phyloP scores from a whole-genome alignment of 2,113 vertebrate species.

The Chionis minor region DNA sequence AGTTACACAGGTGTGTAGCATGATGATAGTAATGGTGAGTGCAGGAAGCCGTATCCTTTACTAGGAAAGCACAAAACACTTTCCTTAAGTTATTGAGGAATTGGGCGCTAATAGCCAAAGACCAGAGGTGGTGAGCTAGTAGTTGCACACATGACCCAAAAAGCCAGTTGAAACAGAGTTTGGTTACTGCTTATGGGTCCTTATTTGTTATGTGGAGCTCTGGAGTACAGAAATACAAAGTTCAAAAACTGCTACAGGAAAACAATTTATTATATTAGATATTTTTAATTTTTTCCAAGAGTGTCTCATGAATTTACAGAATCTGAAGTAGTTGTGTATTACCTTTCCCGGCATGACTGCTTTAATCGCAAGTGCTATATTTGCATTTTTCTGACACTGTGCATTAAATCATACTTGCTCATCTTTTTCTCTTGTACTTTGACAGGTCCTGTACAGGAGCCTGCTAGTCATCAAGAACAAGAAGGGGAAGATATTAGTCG shows the following conservation, averaged over 20 bases:
- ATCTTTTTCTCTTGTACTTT: not conserved
- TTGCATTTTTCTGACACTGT: not conserved
- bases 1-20: constrained; percentile 77
- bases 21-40: not conserved
- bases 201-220: not conserved
- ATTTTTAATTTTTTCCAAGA: not conserved
- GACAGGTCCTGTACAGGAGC: constrained; percentile 72
- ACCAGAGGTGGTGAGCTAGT: not conserved
- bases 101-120: not conserved
- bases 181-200: not conserved
- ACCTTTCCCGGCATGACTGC: not conserved
- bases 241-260: not conserved
- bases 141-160: not conserved
- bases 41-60: not conserved
- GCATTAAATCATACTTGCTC: not conserved
- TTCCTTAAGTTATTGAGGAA: not conserved
- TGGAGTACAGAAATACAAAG: not conserved
- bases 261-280: not conserved
- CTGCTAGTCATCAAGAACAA: constrained; percentile 67
- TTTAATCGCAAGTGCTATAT: not conserved
- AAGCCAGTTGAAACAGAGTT: not conserved
- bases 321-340: not conserved
- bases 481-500: constrained; percentile 74
- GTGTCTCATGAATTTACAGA: not conserved
- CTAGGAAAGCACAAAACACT: not conserved